A percentile compares a stretch with the other conserved stretches of the same genome.
Evolutionary conservation across 2,113 vertebrate species (phyloP).

Genomic region (Callithrix jacchus): DNA sequence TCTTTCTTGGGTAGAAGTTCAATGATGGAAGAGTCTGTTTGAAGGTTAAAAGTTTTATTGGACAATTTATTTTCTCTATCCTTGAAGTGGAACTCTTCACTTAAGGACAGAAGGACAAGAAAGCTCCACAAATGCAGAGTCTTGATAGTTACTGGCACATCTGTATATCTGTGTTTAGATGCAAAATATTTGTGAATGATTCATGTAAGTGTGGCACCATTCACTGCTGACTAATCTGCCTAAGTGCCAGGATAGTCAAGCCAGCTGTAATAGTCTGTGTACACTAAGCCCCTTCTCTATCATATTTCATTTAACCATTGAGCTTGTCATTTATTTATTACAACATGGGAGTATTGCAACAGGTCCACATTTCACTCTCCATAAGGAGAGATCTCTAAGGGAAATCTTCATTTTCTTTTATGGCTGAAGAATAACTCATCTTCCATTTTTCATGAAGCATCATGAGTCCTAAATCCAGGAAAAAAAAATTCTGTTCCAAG

Average conservation of each 20-base stretch:
- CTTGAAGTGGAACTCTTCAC: neutral
- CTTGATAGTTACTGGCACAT: neutral
- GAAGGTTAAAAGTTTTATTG: neutral
- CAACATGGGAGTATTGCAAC: neutral
- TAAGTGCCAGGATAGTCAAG: neutral
- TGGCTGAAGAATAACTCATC: conserved; percentile 43
- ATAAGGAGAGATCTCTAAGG: conserved; percentile 51
- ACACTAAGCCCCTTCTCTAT: neutral
- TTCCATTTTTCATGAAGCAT: conserved; percentile 52
- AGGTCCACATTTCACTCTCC: neutral
- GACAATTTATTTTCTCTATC: neutral
- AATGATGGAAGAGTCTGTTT: neutral
- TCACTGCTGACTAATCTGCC: neutral
- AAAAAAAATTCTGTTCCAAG: neutral
- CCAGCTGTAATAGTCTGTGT: neutral
- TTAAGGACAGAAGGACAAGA: neutral
- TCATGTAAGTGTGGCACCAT: neutral
- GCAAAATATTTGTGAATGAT: neutral
- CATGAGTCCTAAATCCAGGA: conserved; percentile 31
- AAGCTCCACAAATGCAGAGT: neutral
- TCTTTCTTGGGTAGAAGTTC: conserved; percentile 5
- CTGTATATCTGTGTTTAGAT: neutral
- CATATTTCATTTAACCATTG: neutral
- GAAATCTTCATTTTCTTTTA: conserved; percentile 50
- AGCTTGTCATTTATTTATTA: conserved; percentile 41